A percentile compares a stretch with the other conserved stretches of the same genome.
Evolutionary conservation across 2,797 vertebrate species (phyloP).

Genomic region (Rousettus madagascariensis): DNA sequence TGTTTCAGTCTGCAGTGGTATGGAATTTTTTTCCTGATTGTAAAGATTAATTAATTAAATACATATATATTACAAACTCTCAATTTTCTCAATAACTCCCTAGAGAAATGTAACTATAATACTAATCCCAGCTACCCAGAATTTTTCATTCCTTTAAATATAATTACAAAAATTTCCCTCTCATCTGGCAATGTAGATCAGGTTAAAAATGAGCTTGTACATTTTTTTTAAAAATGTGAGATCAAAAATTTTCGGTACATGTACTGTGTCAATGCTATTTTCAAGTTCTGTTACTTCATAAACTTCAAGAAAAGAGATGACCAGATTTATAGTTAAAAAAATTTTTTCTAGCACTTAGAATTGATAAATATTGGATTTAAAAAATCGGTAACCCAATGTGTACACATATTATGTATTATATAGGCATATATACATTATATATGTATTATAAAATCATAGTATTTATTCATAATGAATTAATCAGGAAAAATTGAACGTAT

Average conservation of each 20-base stretch:
- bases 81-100: neutral
- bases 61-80: neutral
- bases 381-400: neutral
- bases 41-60: neutral
- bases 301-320: neutral
- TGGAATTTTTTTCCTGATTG: neutral
- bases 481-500: neutral
- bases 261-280: neutral
- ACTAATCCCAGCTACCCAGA: neutral
- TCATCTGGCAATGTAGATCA: neutral
- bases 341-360: neutral
- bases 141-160: neutral
- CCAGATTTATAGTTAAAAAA: neutral
- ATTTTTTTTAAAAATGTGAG: neutral
- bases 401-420: neutral
- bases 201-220: neutral
- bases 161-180: neutral
- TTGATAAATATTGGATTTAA: neutral
- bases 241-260: neutral
- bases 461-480: neutral
- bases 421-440: neutral
- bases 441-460: neutral
- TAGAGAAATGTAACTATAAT: neutral
- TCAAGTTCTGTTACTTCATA: neutral
- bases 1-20: neutral